Evolutionary conservation across 1,140 invertebrate species (phyloP).

Genomic region (Brachionus paranguensis): DNA sequence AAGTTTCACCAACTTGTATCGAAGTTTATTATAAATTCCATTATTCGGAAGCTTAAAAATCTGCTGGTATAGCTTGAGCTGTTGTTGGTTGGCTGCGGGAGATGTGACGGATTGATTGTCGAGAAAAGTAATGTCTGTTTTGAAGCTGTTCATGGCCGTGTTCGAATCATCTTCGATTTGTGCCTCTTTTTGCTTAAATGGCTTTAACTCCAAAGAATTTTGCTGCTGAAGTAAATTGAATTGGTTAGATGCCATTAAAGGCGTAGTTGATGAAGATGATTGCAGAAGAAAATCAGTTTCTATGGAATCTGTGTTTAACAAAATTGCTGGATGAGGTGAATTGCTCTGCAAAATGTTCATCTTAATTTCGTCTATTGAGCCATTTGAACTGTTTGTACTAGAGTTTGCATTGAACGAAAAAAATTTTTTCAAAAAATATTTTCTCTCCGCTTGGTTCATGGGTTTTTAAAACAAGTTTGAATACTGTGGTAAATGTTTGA

Average conservation of each 20-base stretch:
- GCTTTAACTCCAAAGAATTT: neutral
- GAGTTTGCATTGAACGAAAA: constrained; percentile 26
- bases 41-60: neutral
- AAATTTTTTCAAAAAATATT: constrained; percentile 29
- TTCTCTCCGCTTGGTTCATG: constrained; percentile 35
- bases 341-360: neutral
- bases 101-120: neutral
- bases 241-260: neutral
- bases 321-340: neutral
- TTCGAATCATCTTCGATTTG: neutral
- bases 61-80: neutral
- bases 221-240: neutral
- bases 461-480: neutral
- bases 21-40: neutral
- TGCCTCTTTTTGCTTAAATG: neutral
- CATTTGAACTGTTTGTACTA: constrained; percentile 21
- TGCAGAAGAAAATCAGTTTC: neutral
- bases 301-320: neutral
- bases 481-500: neutral
- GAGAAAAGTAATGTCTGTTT: neutral
- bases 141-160: neutral
- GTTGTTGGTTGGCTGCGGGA: neutral
- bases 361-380: neutral
- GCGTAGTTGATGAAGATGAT: neutral
- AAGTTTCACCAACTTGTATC: neutral